Evolutionary conservation across 2,888 invertebrate genomes (phyloP).

Genomic region (Dynastes grantii): DNA sequence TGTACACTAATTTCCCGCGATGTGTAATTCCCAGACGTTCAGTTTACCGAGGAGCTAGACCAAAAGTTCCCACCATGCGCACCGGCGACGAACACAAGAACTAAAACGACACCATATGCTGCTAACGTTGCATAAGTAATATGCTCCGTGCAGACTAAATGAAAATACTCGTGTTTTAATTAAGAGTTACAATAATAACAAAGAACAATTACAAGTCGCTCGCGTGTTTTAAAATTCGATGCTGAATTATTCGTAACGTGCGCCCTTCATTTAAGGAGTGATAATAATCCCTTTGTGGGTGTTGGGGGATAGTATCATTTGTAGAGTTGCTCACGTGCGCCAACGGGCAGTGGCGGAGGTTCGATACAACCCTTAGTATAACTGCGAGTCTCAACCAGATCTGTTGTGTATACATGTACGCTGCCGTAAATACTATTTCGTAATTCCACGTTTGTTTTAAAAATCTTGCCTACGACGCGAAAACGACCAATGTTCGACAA

Average conservation of each 20-base stretch:
- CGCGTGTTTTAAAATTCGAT: neutral
- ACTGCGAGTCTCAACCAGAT: too few relatives aligned
- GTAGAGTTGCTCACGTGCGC: too few relatives aligned
- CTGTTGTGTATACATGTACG: too few relatives aligned
- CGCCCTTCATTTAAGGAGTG: neutral
- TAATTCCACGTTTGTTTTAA: too few relatives aligned
- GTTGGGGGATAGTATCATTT: neutral
- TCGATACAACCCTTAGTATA: too few relatives aligned
- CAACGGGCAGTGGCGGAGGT: too few relatives aligned
- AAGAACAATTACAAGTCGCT: neutral
- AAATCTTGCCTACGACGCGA: too few relatives aligned
- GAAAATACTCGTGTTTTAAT: constrained; percentile 22
- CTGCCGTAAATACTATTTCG: too few relatives aligned
- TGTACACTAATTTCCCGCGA: constrained; percentile 15
- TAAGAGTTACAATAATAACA: constrained; percentile 8
- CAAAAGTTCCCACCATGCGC: constrained; percentile 16
- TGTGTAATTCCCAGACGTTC: constrained; percentile 24
- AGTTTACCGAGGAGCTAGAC: neutral
- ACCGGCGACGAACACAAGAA: neutral
- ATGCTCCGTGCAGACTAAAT: neutral
- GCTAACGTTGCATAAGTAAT: constrained; percentile 13
- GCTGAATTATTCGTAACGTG: neutral
- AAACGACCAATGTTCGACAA: too few relatives aligned
- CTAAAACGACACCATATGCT: neutral
- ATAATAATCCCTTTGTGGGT: too few relatives aligned